Evolutionary conservation across 2,113 vertebrate species (phyloP).

Genomic region (Oncorhynchus gorbuscha): DNA sequence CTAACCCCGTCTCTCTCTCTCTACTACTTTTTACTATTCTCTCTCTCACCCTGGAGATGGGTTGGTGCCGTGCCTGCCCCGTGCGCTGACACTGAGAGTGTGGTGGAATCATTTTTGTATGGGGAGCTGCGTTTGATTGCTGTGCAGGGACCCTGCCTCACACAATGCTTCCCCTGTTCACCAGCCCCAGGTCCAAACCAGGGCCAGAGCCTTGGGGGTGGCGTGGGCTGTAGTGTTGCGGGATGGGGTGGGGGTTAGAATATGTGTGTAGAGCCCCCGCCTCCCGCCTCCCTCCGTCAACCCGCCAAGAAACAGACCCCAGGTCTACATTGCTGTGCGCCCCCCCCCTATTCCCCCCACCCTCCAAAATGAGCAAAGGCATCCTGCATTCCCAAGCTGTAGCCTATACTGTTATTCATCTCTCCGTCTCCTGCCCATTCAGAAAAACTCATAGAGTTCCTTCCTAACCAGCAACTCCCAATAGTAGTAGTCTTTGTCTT

Average conservation of each 20-base stretch:
- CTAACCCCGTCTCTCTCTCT: conserved; percentile 10
- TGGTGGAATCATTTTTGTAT: conserved; percentile 77
- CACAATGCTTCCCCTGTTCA: conserved; percentile 81
- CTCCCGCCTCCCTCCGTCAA: conserved; percentile 23
- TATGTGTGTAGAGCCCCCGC: conserved; percentile 57
- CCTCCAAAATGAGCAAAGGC: background rate
- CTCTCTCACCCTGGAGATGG: conserved; percentile 28
- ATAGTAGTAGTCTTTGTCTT: conserved; percentile 26
- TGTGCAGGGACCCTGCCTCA: conserved; percentile 69
- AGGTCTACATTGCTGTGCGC: background rate
- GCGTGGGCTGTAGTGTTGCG: conserved; percentile 44
- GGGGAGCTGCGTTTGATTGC: conserved; percentile 79
- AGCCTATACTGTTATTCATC: conserved; percentile 9
- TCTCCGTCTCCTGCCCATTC: conserved; percentile 20
- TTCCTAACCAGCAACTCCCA: conserved; percentile 36
- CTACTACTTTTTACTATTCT: conserved; percentile 23
- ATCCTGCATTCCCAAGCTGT: background rate
- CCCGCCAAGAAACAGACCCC: conserved; percentile 50
- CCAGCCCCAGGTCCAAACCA: conserved; percentile 62
- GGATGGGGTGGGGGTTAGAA: conserved; percentile 63
- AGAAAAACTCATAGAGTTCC: conserved; percentile 29
- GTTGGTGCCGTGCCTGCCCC: conserved; percentile 39
- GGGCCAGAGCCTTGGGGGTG: conserved; percentile 71
- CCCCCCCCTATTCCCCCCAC: background rate
- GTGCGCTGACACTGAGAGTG: conserved; percentile 57